phyloP scores from a whole-genome alignment of 2,113 vertebrate species.

The Colistium nudipinnis region DNA sequence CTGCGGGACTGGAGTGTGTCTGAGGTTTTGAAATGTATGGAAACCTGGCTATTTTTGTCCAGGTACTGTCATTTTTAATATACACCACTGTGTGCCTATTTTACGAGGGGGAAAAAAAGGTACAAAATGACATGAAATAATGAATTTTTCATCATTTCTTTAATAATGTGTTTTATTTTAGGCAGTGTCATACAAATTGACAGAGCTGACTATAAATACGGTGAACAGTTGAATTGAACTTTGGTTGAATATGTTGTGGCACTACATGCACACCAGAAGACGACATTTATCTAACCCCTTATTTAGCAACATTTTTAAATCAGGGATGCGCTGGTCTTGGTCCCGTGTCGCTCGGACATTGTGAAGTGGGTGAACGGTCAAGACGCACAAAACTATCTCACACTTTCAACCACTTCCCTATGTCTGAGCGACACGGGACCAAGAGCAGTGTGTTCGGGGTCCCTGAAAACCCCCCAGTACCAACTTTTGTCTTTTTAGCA shows the following conservation, averaged over 20 bases:
- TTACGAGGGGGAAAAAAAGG: background rate
- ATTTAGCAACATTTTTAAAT: too few species aligned
- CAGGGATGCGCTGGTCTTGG: too few species aligned
- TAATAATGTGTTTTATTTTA: background rate
- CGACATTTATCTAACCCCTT: too few species aligned
- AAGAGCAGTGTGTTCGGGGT: too few species aligned
- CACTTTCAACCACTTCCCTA: too few species aligned
- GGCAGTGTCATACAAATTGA: background rate
- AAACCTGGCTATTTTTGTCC: conserved; percentile 45
- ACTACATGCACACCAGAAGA: background rate
- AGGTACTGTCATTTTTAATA: conserved; percentile 12
- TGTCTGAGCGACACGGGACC: too few species aligned
- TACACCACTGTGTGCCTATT: background rate
- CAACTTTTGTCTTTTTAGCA: too few species aligned
- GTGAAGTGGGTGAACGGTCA: too few species aligned
- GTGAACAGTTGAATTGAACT: background rate
- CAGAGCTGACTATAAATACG: background rate
- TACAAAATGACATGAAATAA: background rate
- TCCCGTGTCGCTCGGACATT: too few species aligned
- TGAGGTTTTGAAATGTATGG: conserved; percentile 36
- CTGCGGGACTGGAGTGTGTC: conserved; percentile 9
- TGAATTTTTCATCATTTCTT: background rate
- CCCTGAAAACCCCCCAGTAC: too few species aligned
- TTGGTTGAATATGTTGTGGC: background rate
- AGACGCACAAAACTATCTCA: too few species aligned